Evolutionary conservation across 2,888 invertebrate species (phyloP).

Genomic region (Agapostemon virescens): DNA sequence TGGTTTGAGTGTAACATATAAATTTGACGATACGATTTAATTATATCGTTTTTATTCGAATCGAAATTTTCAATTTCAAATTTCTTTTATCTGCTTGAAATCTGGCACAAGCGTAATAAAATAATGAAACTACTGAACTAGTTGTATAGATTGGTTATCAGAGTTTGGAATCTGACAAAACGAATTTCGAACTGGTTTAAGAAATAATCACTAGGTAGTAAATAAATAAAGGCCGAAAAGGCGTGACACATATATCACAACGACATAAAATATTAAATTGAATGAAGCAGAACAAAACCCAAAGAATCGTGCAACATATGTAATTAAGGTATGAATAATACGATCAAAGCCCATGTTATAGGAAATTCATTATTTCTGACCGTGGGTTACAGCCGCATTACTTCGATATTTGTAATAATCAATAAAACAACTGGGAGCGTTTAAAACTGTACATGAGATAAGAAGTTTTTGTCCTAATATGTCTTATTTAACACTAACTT

Average conservation of each 20-base stretch:
- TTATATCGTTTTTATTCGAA: too few species aligned
- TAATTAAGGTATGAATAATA: constrained; percentile 26
- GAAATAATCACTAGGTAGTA: not conserved
- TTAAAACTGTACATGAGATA: not conserved
- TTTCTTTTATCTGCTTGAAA: not conserved
- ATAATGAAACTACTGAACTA: not conserved
- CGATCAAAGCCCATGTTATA: constrained; percentile 23
- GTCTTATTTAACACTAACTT: not conserved
- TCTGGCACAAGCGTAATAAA: not conserved
- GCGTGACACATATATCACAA: not conserved
- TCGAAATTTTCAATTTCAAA: too few species aligned
- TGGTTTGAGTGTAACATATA: not conserved
- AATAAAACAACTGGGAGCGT: not conserved
- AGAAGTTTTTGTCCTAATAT: not conserved
- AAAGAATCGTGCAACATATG: not conserved
- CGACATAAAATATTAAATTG: not conserved
- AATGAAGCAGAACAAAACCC: constrained; percentile 14
- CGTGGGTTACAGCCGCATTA: not conserved
- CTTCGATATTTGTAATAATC: constrained; percentile 17
- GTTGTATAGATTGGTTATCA: not conserved
- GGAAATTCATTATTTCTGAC: constrained; percentile 24
- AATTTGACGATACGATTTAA: not conserved
- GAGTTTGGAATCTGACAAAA: not conserved
- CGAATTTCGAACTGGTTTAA: not conserved
- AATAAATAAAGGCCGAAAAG: not conserved